A percentile compares a stretch with the other conserved stretches of the same genome.
phyloP scores from a whole-genome alignment of 2,888 invertebrate species.

The Xestia sexstrigata region DNA sequence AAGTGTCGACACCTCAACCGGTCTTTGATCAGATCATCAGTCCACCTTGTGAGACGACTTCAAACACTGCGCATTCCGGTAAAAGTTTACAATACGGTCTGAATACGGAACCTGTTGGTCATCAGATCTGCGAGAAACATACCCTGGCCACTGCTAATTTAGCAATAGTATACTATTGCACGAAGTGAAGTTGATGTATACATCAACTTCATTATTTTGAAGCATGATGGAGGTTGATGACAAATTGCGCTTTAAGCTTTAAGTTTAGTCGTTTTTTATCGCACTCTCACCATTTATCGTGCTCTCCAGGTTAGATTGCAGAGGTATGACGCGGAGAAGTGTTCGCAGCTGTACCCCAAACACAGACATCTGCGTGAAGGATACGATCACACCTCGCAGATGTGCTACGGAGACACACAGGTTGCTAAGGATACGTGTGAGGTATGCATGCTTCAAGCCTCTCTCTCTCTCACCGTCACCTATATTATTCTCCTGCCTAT shows the following conservation, averaged over 20 bases:
- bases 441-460: slow-evolving; percentile 27
- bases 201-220: not conserved
- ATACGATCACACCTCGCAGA: slow-evolving; percentile 48
- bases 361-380: slow-evolving; percentile 44
- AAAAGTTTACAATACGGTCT: not conserved
- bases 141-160: not conserved
- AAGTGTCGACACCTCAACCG: not conserved
- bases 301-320: slow-evolving; percentile 25
- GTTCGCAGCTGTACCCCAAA: slow-evolving; percentile 41
- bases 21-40: not conserved
- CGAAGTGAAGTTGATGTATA: too few species aligned
- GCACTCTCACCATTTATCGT: not conserved
- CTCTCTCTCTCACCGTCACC: not conserved
- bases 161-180: too few species aligned
- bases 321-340: slow-evolving; percentile 19
- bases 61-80: not conserved
- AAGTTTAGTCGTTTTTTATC: too few species aligned
- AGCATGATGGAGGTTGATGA: not conserved
- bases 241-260: not conserved
- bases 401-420: slow-evolving; percentile 52
- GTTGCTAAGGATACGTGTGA: slow-evolving; percentile 46
- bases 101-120: not conserved
- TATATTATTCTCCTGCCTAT: not conserved
- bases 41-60: not conserved
- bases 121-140: not conserved